These are phyloP conservation scores for Sebastes kiyomatsui DNA, from an alignment of 2,797 vertebrate genomes.

Conservation along the genomic window DNA sequence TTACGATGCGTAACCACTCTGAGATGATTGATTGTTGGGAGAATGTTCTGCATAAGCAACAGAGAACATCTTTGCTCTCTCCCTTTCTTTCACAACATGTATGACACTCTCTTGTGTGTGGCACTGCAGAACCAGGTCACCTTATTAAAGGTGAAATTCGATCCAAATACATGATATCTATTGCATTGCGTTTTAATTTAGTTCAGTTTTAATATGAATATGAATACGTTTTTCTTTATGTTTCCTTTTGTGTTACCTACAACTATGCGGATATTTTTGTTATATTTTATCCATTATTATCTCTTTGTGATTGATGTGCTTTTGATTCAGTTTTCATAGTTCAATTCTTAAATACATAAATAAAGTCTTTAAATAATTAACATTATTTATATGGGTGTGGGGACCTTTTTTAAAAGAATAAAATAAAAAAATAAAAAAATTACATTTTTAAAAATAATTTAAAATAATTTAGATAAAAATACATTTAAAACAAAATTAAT, in stretches of 20 bases:
- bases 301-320: not conserved
- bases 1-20: not conserved
- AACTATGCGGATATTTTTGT: not conserved
- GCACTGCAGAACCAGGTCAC: not conserved
- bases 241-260: not conserved
- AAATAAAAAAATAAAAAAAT: no score
- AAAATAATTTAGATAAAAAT: not conserved
- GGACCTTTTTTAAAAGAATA: no score
- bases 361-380: not conserved
- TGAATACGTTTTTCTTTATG: not conserved
- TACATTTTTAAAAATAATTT: not conserved
- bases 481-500: not conserved
- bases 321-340: not conserved
- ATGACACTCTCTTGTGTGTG: not conserved
- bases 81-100: not conserved
- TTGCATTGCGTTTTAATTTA: not conserved
- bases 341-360: no score
- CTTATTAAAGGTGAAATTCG: not conserved
- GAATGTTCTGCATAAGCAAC: not conserved
- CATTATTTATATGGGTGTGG: not conserved
- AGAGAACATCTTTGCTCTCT: no score
- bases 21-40: conserved; percentile 12
- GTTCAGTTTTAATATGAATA: not conserved
- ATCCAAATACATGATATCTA: not conserved
- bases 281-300: not conserved